Conservation (phyloP, 2,113 vertebrate genomes). For the Apus apus region DNA sequence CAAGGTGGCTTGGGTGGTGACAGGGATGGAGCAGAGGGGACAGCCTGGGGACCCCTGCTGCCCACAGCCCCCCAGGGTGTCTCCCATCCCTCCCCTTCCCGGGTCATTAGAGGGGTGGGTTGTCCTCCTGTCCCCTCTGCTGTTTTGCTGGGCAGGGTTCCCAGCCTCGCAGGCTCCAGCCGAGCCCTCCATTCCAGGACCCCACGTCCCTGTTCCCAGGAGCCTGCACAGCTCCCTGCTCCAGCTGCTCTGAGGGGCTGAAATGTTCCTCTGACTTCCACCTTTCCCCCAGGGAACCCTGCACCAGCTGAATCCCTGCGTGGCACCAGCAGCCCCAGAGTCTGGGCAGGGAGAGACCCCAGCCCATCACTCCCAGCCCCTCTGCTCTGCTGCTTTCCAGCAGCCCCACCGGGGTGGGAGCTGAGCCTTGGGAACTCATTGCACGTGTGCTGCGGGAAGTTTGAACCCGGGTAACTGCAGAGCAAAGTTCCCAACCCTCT, state of each 20-base stretch:
- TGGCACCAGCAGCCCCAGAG: too few species aligned
- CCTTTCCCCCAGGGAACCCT: background rate
- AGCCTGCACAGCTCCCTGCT: background rate
- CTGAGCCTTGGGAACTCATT: background rate
- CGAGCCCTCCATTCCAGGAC: background rate
- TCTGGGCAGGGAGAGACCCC: background rate
- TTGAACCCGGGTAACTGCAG: rapidly evolving
- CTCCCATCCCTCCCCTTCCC: background rate
- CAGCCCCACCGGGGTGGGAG: background rate
- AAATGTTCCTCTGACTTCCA: background rate
- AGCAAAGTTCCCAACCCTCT: too few species aligned
- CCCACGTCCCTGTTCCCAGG: too few species aligned
- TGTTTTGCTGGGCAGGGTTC: background rate
- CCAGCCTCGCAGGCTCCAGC: background rate
- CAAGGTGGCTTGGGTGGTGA: background rate
- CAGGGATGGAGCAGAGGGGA: background rate
- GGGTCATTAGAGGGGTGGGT: background rate
- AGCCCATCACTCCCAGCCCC: too few species aligned
- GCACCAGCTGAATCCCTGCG: rapidly evolving
- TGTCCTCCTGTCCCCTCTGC: too few species aligned
- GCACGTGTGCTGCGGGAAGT: background rate
- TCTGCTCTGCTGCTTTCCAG: background rate
- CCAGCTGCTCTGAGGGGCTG: background rate
- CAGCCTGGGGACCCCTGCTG: background rate
- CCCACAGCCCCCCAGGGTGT: background rate